A percentile compares a stretch with the other conserved stretches of the same genome.
Conservation (phyloP, 2,888 invertebrate species). For the Microctonus brassicae region DNA sequence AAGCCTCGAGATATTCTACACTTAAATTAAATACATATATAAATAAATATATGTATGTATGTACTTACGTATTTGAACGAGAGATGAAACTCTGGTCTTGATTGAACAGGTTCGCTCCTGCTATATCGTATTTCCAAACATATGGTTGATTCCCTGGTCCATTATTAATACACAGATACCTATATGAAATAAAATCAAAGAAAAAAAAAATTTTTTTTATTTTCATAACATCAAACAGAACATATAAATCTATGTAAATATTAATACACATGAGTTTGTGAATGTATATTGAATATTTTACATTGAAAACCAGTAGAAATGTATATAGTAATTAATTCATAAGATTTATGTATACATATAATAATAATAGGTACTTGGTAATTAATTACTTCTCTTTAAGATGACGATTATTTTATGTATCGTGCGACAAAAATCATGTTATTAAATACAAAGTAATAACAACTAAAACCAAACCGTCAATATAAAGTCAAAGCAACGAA, state of each 20-base stretch:
- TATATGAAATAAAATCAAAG: background rate
- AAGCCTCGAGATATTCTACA: background rate
- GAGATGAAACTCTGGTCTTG: background rate
- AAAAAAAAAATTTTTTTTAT: background rate
- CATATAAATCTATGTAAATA: background rate
- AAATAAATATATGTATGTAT: too few relatives aligned
- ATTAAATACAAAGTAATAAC: conserved; percentile 5
- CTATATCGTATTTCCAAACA: background rate
- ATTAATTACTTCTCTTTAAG: background rate
- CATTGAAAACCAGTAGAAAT: background rate
- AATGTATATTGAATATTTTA: background rate
- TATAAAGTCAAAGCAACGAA: background rate
- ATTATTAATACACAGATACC: background rate
- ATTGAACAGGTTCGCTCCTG: background rate
- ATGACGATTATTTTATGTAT: background rate
- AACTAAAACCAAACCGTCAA: too few relatives aligned
- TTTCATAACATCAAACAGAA: background rate
- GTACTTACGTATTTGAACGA: too few relatives aligned
- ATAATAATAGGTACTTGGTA: too few relatives aligned
- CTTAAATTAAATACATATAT: background rate
- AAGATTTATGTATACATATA: too few relatives aligned
- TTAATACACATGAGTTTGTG: background rate
- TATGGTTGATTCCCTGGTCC: background rate
- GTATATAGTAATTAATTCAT: too few relatives aligned
- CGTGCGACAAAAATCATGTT: background rate